Evolutionary conservation across 1,140 invertebrate species (phyloP).

Genomic region (Drosophila ananassae): DNA sequence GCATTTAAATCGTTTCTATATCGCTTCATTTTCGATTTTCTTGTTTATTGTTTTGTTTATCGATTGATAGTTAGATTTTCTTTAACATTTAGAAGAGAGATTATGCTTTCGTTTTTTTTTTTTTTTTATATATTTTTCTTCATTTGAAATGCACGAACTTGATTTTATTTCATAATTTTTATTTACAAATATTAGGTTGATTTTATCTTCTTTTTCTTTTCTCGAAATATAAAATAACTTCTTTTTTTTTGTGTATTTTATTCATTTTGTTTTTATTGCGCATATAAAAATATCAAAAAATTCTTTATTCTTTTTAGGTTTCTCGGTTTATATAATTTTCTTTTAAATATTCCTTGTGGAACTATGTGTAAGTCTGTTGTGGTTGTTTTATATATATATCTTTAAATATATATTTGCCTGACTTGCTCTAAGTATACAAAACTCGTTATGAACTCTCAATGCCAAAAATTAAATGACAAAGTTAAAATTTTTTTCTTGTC

Average conservation of each 20-base stretch:
- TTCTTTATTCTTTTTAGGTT: constrained; percentile 35
- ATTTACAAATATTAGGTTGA: constrained; percentile 64
- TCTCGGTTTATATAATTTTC: constrained; percentile 45
- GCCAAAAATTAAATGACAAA: constrained; percentile 64
- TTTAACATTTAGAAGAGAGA: constrained; percentile 65
- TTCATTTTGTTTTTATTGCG: constrained; percentile 50
- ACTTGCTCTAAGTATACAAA: constrained; percentile 54
- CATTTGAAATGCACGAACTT: constrained; percentile 68
- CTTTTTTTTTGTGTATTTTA: constrained; percentile 35
- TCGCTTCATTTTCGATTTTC: constrained; percentile 44
- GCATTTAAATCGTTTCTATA: constrained; percentile 37
- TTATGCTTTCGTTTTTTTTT: constrained; percentile 64
- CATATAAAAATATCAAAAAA: constrained; percentile 66
- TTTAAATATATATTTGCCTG: constrained; percentile 34
- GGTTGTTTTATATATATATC: constrained; percentile 36
- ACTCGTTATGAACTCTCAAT: constrained; percentile 45
- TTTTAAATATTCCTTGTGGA: constrained; percentile 47
- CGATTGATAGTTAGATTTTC: constrained; percentile 44
- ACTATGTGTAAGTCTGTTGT: constrained; percentile 57
- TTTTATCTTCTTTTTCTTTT: constrained; percentile 34
- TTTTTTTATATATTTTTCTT: constrained; percentile 48
- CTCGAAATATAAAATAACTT: constrained; percentile 68
- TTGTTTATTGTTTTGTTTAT: constrained; percentile 41
- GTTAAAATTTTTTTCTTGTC: constrained; percentile 43
- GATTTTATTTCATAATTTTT: constrained; percentile 57